phyloP scores from a whole-genome alignment of 2,888 invertebrate genomes.

The Cheilosia vernalis region DNA sequence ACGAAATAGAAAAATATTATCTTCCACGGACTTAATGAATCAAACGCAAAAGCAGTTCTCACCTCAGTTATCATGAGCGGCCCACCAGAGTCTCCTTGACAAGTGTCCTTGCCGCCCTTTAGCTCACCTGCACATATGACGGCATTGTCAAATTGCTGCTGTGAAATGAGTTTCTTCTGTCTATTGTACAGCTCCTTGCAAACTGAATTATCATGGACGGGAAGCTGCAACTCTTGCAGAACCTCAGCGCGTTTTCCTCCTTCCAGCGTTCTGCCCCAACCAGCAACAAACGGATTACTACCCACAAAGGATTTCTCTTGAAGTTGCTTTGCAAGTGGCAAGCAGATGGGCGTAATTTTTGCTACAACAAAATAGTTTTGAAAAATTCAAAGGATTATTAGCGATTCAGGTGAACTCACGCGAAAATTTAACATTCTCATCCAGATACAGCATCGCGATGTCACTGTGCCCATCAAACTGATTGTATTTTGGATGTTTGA shows the following conservation, averaged over 20 bases:
- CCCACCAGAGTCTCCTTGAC: slow-evolving; percentile 83
- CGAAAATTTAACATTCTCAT: slow-evolving; percentile 85
- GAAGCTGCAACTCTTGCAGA: slow-evolving; percentile 89
- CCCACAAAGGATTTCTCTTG: slow-evolving; percentile 85
- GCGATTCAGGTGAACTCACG: slow-evolving; percentile 82
- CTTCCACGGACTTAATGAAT: neutral
- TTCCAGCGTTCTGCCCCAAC: slow-evolving; percentile 84
- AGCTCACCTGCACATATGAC: slow-evolving; percentile 82
- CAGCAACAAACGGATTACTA: slow-evolving; percentile 88
- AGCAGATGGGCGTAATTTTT: slow-evolving; percentile 89
- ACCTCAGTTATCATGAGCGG: slow-evolving; percentile 82
- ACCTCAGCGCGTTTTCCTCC: slow-evolving; percentile 86
- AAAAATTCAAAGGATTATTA: slow-evolving; percentile 6
- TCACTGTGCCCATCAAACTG: slow-evolving; percentile 87
- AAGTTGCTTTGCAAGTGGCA: slow-evolving; percentile 86
- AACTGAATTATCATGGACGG: slow-evolving; percentile 86
- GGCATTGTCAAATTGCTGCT: slow-evolving; percentile 80
- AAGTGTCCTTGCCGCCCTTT: slow-evolving; percentile 81
- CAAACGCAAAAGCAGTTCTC: slow-evolving; percentile 3
- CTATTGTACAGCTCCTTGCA: slow-evolving; percentile 84
- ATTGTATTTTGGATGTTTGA: slow-evolving; percentile 79
- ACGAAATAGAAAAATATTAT: slow-evolving; percentile 3
- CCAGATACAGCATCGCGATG: slow-evolving; percentile 89
- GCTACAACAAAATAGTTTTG: slow-evolving; percentile 84
- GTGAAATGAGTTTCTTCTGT: slow-evolving; percentile 77